phyloP scores from a whole-genome alignment of 2,797 vertebrate genomes.

The Myotis findleyi region DNA sequence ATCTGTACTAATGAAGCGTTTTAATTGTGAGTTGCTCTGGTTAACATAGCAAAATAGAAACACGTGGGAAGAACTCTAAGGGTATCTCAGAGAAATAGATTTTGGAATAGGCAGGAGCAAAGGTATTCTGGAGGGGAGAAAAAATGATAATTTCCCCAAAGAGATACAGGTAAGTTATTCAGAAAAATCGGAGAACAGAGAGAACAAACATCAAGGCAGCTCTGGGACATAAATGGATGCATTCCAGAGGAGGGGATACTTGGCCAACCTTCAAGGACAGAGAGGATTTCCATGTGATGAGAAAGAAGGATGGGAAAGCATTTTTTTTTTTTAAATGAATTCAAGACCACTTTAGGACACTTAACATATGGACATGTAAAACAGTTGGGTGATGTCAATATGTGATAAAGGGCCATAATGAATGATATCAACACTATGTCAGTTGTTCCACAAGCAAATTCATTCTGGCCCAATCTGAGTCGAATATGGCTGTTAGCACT shows the following conservation, averaged over 20 bases:
- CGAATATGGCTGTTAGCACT: background rate
- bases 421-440: background rate
- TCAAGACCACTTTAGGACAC: background rate
- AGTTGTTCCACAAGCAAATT: background rate
- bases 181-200: background rate
- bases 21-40: background rate
- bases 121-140: background rate
- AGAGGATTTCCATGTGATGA: background rate
- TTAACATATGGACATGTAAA: background rate
- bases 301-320: background rate
- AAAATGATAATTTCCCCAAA: background rate
- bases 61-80: background rate
- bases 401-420: background rate
- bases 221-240: background rate
- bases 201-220: background rate
- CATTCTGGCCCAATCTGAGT: background rate
- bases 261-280: background rate
- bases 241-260: background rate
- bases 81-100: background rate
- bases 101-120: background rate
- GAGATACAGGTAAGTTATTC: background rate
- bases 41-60: background rate
- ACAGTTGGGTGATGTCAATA: background rate
- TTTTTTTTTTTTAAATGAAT: background rate
- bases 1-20: background rate